Percentiles rank a stretch among this genome's conserved stretches.
phyloP scores from a whole-genome alignment of 1,140 invertebrate species.

The Acromyrmex echinatior region DNA sequence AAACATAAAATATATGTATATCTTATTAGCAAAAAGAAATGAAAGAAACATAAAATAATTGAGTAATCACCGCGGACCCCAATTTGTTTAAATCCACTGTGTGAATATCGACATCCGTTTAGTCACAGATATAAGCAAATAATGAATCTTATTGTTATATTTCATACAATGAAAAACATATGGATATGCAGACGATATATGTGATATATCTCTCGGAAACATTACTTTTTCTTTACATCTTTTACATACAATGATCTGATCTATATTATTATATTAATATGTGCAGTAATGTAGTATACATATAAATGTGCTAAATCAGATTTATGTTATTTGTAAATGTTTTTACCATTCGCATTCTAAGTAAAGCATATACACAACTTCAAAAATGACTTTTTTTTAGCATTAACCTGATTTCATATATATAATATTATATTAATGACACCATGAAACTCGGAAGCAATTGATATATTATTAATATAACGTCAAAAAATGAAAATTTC shows the following conservation, averaged over 20 bases:
- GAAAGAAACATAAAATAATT: slow-evolving; percentile 58
- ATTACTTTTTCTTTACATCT: slow-evolving; percentile 7
- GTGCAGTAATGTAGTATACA: slow-evolving; percentile 22
- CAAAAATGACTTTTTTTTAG: neutral
- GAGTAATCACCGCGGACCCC: slow-evolving; percentile 36
- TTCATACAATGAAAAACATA: slow-evolving; percentile 19
- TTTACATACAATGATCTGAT: slow-evolving; percentile 18
- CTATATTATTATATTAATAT: slow-evolving; percentile 8
- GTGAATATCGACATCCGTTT: slow-evolving; percentile 17
- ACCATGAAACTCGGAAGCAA: neutral
- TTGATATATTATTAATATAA: slow-evolving; percentile 4
- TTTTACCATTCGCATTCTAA: slow-evolving; percentile 34
- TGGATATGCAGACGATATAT: slow-evolving; percentile 29
- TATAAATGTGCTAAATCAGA: neutral
- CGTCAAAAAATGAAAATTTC: neutral
- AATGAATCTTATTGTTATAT: slow-evolving; percentile 59
- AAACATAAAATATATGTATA: slow-evolving; percentile 78
- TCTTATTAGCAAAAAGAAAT: slow-evolving; percentile 57
- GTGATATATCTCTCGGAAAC: neutral
- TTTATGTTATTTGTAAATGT: slow-evolving; percentile 30
- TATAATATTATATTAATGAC: neutral
- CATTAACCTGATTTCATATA: neutral
- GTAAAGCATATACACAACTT: neutral
- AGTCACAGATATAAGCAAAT: slow-evolving; percentile 57
- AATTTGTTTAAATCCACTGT: slow-evolving; percentile 15